A percentile compares a stretch with the other conserved stretches of the same genome.
Evolutionary conservation across 1,140 invertebrate species (phyloP).

Genomic region (Berghia stephanieae): DNA sequence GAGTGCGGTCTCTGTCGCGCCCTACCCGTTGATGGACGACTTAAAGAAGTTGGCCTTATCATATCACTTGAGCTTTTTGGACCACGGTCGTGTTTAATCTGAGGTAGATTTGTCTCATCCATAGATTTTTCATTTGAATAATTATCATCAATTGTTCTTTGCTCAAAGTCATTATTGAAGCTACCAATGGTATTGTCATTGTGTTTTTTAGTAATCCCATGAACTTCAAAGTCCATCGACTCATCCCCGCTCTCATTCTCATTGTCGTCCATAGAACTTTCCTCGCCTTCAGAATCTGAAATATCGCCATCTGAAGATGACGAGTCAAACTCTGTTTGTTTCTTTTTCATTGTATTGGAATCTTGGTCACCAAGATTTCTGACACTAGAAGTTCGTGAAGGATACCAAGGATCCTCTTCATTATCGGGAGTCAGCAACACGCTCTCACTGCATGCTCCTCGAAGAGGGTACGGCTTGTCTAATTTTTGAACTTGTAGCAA

Average conservation of each 20-base stretch:
- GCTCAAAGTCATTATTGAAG: too few relatives aligned
- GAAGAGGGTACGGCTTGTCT: constrained; percentile 43
- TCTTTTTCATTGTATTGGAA: constrained; percentile 16
- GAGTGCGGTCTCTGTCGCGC: neutral
- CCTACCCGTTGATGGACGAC: constrained; percentile 21
- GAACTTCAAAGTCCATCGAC: neutral
- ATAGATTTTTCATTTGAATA: neutral
- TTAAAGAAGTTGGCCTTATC: neutral
- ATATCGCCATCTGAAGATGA: neutral
- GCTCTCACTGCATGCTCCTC: constrained; percentile 51
- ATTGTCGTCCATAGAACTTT: neutral
- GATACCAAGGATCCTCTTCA: constrained; percentile 22
- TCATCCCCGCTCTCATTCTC: neutral
- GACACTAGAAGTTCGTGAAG: constrained; percentile 34
- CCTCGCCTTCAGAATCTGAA: neutral
- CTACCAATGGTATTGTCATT: too few relatives aligned
- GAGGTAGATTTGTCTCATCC: too few relatives aligned
- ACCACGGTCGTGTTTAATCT: too few relatives aligned
- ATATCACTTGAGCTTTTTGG: too few relatives aligned
- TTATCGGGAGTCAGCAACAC: constrained; percentile 29
- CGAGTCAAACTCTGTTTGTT: neutral
- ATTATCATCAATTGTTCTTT: neutral
- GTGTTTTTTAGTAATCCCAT: too few relatives aligned
- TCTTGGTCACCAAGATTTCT: constrained; percentile 33
- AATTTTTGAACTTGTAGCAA: constrained; percentile 40